Evolutionary conservation across 2,888 invertebrate species (phyloP).

Genomic region (Drosophila tanythrix): DNA sequence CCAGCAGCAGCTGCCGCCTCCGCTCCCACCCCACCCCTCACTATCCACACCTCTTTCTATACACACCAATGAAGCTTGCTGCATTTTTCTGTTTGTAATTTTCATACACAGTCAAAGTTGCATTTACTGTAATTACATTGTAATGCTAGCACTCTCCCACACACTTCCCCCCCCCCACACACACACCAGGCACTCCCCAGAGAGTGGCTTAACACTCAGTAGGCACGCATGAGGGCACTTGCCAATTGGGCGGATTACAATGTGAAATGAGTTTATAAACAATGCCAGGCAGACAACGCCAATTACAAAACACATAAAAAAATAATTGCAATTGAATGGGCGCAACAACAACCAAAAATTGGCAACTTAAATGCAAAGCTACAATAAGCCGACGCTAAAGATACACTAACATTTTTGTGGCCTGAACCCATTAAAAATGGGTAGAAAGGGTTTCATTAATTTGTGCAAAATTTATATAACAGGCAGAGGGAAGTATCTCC

Average conservation of each 20-base stretch:
- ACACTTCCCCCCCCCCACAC: neutral
- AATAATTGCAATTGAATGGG: conserved; percentile 74
- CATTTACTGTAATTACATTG: conserved; percentile 77
- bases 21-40: neutral
- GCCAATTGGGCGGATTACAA: conserved; percentile 79
- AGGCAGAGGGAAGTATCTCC: too few species aligned
- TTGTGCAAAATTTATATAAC: too few species aligned
- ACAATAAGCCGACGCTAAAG: conserved; percentile 4
- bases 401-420: neutral
- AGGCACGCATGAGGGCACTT: conserved; percentile 64
- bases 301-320: conserved; percentile 66
- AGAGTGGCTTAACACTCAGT: conserved; percentile 45
- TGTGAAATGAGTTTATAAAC: conserved; percentile 79
- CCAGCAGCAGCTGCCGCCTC: conserved; percentile 41
- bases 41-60: neutral
- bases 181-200: neutral
- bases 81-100: conserved; percentile 50
- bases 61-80: conserved; percentile 37
- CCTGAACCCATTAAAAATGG: neutral
- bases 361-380: neutral
- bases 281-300: conserved; percentile 62
- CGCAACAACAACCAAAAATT: conserved; percentile 4
- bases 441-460: too few species aligned
- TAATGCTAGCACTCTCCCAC: conserved; percentile 51
- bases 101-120: conserved; percentile 72